Base-by-base conservation (phyloP, 2,113 vertebrate genomes). In the Amblyornis subalaris region DNA sequence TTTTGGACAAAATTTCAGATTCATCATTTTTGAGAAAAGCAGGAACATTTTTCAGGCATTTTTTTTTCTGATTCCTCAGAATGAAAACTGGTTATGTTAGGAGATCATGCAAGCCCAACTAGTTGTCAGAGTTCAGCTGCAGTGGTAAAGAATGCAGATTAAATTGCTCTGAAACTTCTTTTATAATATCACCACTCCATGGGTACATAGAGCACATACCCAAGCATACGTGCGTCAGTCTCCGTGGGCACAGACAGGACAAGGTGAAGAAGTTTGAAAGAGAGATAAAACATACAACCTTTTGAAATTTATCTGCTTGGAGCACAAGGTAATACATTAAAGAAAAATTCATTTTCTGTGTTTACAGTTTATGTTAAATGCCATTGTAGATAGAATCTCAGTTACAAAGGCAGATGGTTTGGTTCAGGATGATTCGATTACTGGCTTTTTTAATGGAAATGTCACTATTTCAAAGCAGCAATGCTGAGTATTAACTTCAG, bases 241-340 rank as follows among this genome's bases (percentile, higher is more conserved):
- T 69, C 66, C 57, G 25, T 57, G 45, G 42, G 69, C 61, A 57
- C 21, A 38, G 53, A 45, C 12, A 51, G 51, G n/a, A 88, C 24
- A 58, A 71, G 7, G 28, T 57, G 35, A 28, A 81, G 36, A 93
- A 94, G 38, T 94, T 64, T 85, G 75, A 73, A 92, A 66, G 38
- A 45, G 31, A 91, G 70, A 79, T 80, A 91, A 93, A 93, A 66
- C 38, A 58, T 21, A 36, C 35, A 85, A 36, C 35, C 54, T 94
- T 96, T 89, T 95, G 87, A 94, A 96, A 95, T 85, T 82, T 96
- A 96, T 96, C 95, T 93, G 47, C 89, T 85, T 73, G 76, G 71
- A 91, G 58, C 81, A 95, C 81, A 94, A 85, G 77, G 94, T 70
- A 91, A 88, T 66, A 74, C 74, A 73, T 83, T 76, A 95, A 95